phyloP scores from a whole-genome alignment of 2,888 invertebrate genomes.

The Siphlonurus alternatus region DNA sequence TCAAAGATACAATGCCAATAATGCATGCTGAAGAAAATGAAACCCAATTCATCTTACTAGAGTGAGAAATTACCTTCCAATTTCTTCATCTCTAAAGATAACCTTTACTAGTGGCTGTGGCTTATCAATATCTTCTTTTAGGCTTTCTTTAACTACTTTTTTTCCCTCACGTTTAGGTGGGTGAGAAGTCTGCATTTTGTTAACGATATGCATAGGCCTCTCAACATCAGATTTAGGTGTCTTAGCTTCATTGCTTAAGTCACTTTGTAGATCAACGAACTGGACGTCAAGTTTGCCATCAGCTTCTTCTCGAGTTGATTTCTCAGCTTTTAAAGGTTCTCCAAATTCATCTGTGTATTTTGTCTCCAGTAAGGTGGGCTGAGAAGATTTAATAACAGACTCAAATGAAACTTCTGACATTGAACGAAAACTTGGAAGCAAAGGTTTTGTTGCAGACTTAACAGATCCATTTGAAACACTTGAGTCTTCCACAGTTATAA shows the following conservation, averaged over 20 bases:
- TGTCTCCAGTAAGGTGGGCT: background rate
- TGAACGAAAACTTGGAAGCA: background rate
- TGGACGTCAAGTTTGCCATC: background rate
- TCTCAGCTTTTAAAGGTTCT: background rate
- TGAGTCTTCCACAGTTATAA: background rate
- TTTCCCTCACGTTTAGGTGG: background rate
- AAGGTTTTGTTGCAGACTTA: background rate
- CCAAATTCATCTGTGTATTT: background rate
- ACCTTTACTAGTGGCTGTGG: background rate
- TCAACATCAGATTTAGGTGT: background rate
- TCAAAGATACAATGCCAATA: no score
- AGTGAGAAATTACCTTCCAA: background rate
- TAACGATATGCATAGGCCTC: background rate
- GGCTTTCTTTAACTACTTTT: background rate
- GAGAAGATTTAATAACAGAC: background rate
- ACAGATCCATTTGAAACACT: background rate
- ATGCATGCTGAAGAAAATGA: no score
- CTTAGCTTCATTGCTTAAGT: no score
- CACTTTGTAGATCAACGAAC: background rate
- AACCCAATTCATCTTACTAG: no score
- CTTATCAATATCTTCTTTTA: background rate
- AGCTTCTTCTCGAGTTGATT: background rate
- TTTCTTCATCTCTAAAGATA: background rate
- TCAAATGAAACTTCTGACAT: background rate
- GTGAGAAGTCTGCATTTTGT: background rate